Conservation (phyloP, 2,113 vertebrate genomes). For the Diadophis punctatus region DNA sequence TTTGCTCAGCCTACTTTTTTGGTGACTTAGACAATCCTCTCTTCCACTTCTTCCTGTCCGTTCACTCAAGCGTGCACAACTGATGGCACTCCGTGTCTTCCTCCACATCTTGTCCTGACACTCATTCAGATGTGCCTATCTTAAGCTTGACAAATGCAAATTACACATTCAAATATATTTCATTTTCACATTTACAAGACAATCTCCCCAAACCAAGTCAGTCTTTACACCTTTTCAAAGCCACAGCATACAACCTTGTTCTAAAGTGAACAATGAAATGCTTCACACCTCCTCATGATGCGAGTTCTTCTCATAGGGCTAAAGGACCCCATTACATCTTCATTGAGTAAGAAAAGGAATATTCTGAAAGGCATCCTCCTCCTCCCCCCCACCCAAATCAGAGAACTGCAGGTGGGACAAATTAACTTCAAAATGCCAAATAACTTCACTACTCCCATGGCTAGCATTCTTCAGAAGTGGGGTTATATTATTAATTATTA, state of each 20-base stretch:
- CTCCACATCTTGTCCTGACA: background rate
- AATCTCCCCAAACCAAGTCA: background rate
- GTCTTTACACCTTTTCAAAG: background rate
- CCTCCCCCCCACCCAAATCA: background rate
- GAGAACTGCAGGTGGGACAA: background rate
- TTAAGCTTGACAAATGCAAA: background rate
- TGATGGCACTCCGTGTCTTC: background rate
- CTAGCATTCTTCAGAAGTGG: background rate
- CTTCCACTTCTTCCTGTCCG: background rate
- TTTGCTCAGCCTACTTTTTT: background rate
- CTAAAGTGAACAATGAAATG: background rate
- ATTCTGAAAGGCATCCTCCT: background rate
- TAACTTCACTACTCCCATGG: background rate
- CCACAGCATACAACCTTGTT: no score
- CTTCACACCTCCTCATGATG: background rate
- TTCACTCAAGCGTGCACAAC: background rate
- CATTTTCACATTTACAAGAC: background rate
- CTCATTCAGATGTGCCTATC: background rate
- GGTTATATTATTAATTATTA: no score
- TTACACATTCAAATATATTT: background rate
- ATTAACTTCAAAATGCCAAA: background rate
- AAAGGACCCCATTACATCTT: background rate
- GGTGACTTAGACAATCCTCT: background rate
- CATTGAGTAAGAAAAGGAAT: background rate
- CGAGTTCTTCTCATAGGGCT: background rate